Percentiles rank a stretch among this genome's conserved stretches.
Conservation (phyloP, 2,888 invertebrate genomes). For the Eubasilissa splendida region DNA sequence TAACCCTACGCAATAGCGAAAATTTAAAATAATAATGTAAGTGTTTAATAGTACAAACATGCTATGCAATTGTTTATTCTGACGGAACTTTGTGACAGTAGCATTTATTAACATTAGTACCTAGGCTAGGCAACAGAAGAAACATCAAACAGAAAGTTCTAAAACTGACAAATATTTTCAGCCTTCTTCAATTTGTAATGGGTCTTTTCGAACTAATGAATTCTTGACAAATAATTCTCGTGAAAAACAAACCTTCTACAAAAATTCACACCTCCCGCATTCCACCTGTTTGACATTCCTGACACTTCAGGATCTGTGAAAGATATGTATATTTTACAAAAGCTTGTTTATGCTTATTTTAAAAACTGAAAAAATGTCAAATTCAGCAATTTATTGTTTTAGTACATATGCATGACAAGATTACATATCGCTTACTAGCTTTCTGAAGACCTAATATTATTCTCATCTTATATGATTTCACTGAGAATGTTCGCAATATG, state of each 20-base stretch:
- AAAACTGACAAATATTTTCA: background rate
- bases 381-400: background rate
- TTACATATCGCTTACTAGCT: background rate
- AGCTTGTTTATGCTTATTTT: background rate
- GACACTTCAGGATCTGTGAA: background rate
- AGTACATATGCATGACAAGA: background rate
- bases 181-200: background rate
- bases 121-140: too few species aligned
- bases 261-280: background rate
- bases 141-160: too few species aligned
- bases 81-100: too few species aligned
- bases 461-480: background rate
- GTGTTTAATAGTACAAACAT: too few species aligned
- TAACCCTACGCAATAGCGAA: too few species aligned
- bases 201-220: background rate
- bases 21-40: too few species aligned
- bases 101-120: too few species aligned
- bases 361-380: background rate
- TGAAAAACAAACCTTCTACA: background rate
- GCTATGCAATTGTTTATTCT: too few species aligned
- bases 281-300: background rate
- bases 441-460: background rate
- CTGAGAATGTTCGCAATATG: background rate
- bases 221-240: background rate
- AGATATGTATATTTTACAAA: background rate